A percentile compares a stretch with the other conserved stretches of the same genome.
Conservation (phyloP, 2,888 invertebrate genomes). For the Stenotaenia linearis region DNA sequence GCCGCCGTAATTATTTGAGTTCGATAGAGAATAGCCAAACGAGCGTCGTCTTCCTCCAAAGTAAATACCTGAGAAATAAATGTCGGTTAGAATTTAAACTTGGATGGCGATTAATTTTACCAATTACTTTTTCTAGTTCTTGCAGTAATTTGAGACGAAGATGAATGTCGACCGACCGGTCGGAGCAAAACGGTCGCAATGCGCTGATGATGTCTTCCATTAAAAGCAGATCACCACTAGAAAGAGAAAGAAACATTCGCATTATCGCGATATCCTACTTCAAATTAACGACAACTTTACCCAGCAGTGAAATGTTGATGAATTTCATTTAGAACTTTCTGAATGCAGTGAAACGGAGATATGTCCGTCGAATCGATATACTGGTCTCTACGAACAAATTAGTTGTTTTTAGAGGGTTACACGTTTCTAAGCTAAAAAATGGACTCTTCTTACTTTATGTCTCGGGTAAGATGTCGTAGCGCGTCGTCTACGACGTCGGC, state of each 20-base stretch:
- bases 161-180: not conserved
- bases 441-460: not conserved
- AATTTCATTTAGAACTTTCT: not conserved
- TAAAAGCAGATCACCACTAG: conserved; percentile 29
- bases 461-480: not conserved
- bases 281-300: no score
- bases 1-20: conserved; percentile 14
- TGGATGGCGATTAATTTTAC: no score
- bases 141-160: conserved; percentile 26
- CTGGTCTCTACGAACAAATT: not conserved
- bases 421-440: no score
- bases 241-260: no score
- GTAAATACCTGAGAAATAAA: no score
- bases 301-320: not conserved
- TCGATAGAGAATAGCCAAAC: not conserved
- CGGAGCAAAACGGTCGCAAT: conserved; percentile 31
- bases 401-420: no score
- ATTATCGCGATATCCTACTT: no score
- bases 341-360: not conserved
- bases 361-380: not conserved
- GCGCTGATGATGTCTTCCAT: conserved; percentile 24
- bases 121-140: conserved; percentile 30
- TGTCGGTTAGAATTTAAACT: no score
- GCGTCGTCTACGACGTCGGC: conserved; percentile 31
- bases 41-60: conserved; percentile 1